phyloP scores from a whole-genome alignment of 2,888 invertebrate species.

The Lobophora halterata region DNA sequence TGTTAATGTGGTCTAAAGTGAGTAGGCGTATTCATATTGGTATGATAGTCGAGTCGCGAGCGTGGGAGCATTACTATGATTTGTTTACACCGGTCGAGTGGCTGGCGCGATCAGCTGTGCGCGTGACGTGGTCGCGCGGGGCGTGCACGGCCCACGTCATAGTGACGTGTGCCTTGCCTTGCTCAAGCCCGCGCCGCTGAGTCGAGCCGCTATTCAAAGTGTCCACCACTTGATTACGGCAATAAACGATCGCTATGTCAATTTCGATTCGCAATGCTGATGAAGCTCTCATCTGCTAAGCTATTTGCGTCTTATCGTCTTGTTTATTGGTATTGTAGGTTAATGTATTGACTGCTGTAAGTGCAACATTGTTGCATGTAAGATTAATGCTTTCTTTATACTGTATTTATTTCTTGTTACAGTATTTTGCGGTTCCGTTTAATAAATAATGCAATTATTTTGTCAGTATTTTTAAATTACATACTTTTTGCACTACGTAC shows the following conservation, averaged over 20 bases:
- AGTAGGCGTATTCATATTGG: constrained; percentile 33
- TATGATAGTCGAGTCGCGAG: constrained; percentile 33
- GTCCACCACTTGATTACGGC: constrained; percentile 20
- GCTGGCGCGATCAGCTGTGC: constrained; percentile 67
- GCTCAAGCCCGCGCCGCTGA: constrained; percentile 20
- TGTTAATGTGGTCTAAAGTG: constrained; percentile 35
- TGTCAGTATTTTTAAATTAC: no score
- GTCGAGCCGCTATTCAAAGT: constrained; percentile 14
- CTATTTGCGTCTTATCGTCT: constrained; percentile 7
- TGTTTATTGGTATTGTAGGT: not conserved
- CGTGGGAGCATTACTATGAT: constrained; percentile 75
- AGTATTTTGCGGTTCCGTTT: no score
- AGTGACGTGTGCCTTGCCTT: constrained; percentile 41
- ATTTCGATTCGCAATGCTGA: constrained; percentile 27
- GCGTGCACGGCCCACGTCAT: constrained; percentile 46
- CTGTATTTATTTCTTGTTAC: constrained; percentile 6
- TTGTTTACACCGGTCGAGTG: constrained; percentile 67
- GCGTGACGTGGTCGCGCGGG: constrained; percentile 50
- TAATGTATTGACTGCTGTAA: constrained; percentile 7
- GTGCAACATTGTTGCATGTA: constrained; percentile 9
- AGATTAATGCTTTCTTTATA: constrained; percentile 14
- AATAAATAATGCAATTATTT: no score
- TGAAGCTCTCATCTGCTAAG: constrained; percentile 14
- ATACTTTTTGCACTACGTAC: no score
- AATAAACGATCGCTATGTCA: constrained; percentile 28